Base-by-base conservation (phyloP, 1,140 invertebrate species). In the Lasioglossum albipes region DNA sequence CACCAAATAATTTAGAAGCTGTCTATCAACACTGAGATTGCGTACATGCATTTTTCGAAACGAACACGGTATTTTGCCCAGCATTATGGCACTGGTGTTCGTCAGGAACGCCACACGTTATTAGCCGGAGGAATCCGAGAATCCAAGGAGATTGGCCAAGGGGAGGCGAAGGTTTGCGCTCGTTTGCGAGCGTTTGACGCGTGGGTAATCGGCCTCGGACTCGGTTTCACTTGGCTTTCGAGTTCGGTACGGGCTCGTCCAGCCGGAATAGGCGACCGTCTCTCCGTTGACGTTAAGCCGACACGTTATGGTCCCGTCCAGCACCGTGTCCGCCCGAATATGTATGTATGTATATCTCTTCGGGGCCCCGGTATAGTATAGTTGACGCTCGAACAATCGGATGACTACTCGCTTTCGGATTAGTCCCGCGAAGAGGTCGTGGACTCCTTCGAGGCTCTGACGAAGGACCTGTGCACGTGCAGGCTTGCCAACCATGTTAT, bases 221-320 rank as follows among this genome's bases (percentile, higher is more conserved):
- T 49, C 45, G 45, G 45, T 49, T 49, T 49, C 45, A 49, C 45
- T 49, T 49, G 45, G 45, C 45, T 13, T 49, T 36, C 36, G 45
- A 49, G 10, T 49, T 13, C 45, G 45, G 45, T 49, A 49, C 45
- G 62, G 70, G 7, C 2, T 7, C 9, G 70, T 12, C n/a, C 6
- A 12, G 69, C 36, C 59, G 75, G 67, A 84, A 81, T 80, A 87
- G 82, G 78, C 67, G 85, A 86, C 70, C 72, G 84, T 87, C 85
- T 87, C 85, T 78, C 66, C 68, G 85, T 49, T 88, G 87, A 88
- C 87, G 87, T 88, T 88, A 88, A 88, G 86, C 87, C 86, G 87
- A 88, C 87, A 88, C 83, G 83, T 87, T 85, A 87, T 85, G 75
- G 82, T 76, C 86, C 76, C 81, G 52, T 0, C 16, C 57, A 49